These are phyloP conservation scores for Trichogramma evanescens DNA, from an alignment of 2,888 invertebrate genomes.

Conservation along the genomic window DNA sequence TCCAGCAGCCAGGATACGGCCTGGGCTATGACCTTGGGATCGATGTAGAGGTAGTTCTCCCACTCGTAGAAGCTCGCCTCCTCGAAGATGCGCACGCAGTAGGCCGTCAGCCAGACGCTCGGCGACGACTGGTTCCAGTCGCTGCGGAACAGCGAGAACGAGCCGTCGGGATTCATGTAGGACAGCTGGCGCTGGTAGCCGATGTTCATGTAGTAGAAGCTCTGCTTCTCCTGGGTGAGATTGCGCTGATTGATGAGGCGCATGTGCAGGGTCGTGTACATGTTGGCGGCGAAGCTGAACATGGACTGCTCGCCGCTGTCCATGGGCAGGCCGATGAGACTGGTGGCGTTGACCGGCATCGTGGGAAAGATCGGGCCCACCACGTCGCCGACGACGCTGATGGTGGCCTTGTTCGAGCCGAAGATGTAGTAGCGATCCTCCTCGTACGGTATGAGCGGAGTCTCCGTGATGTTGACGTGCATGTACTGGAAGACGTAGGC, in stretches of 20 bases:
- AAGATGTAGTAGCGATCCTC: constrained; percentile 87
- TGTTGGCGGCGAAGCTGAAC: constrained; percentile 92
- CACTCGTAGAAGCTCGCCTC: constrained; percentile 94
- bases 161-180: constrained; percentile 84
- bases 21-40: constrained; percentile 76
- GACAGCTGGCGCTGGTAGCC: constrained; percentile 85
- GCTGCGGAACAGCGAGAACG: constrained; percentile 83
- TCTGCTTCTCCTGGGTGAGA: constrained; percentile 68
- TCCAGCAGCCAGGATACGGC: constrained; percentile 80
- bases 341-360: constrained; percentile 84
- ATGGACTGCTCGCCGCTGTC: constrained; percentile 92
- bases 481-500: constrained; percentile 90
- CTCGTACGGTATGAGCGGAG: constrained; percentile 85
- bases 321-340: constrained; percentile 74
- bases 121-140: constrained; percentile 88
- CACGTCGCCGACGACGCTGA: constrained; percentile 84
- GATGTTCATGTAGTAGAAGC: constrained; percentile 84
- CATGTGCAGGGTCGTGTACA: constrained; percentile 87
- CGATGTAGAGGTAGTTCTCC: constrained; percentile 93
- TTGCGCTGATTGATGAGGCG: constrained; percentile 82
- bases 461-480: constrained; percentile 92
- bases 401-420: constrained; percentile 78
- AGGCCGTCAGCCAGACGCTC: constrained; percentile 90
- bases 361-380: constrained; percentile 89
- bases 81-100: constrained; percentile 79